A percentile compares a stretch with the other conserved stretches of the same genome.
Evolutionary conservation across 2,888 invertebrate species (phyloP).

Genomic region (Caradrina kadenii): DNA sequence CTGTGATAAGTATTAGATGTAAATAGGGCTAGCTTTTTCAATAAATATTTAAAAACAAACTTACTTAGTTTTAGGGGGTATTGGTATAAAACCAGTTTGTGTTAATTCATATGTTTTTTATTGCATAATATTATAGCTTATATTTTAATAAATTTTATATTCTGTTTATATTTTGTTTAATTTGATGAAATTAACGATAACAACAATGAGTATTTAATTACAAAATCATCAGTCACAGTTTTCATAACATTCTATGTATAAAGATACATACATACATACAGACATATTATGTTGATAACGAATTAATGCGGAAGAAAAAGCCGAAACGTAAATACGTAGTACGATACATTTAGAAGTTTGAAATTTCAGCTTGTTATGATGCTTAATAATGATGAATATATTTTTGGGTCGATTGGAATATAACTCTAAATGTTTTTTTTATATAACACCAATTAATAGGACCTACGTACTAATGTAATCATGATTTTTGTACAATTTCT

Average conservation of each 20-base stretch:
- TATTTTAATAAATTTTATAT: conserved; percentile 31
- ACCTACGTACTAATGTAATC: not conserved
- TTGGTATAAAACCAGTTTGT: conserved; percentile 10
- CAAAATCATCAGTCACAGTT: conserved; percentile 16
- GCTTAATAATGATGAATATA: not conserved
- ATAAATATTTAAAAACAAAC: not conserved
- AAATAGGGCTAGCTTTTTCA: conserved; percentile 1
- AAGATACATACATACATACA: no score
- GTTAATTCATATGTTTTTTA: conserved; percentile 8
- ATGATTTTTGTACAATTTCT: conserved; percentile 13
- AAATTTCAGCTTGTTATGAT: not conserved
- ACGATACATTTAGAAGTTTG: not conserved
- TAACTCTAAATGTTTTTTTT: not conserved
- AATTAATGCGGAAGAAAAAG: not conserved
- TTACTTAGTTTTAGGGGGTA: not conserved
- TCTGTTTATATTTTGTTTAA: conserved; percentile 28
- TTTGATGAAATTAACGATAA: conserved; percentile 8
- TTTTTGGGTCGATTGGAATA: no score
- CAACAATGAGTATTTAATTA: not conserved
- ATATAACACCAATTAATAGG: not conserved
- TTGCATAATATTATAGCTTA: not conserved
- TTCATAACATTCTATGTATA: not conserved
- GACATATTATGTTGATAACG: not conserved
- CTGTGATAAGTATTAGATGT: conserved; percentile 57
- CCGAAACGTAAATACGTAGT: not conserved